A percentile compares a stretch with the other conserved stretches of the same genome.
phyloP scores from a whole-genome alignment of 1,140 invertebrate species.

The Ostrea edulis region DNA sequence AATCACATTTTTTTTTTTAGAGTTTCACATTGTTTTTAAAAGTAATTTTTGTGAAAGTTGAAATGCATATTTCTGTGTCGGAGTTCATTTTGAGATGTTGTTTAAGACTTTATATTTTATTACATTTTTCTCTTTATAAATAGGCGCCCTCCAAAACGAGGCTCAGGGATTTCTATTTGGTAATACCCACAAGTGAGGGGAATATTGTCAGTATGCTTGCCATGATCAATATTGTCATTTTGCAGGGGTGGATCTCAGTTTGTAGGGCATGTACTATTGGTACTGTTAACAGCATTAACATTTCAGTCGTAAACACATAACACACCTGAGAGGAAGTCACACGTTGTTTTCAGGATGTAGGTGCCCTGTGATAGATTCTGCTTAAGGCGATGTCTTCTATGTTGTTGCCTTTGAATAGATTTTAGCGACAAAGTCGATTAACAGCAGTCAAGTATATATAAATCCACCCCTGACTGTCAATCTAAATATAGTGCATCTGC shows the following conservation, averaged over 20 bases:
- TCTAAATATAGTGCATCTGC: background rate
- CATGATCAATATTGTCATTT: background rate
- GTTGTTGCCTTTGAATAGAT: too few species aligned
- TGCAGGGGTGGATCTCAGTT: background rate
- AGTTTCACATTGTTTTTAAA: too few species aligned
- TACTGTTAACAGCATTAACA: background rate
- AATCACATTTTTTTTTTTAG: too few species aligned
- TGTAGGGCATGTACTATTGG: background rate
- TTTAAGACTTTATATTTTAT: background rate
- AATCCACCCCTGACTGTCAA: background rate
- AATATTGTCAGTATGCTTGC: conserved; percentile 1
- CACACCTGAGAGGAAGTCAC: background rate
- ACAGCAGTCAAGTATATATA: background rate
- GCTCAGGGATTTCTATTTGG: conserved; percentile 62
- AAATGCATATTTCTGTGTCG: too few species aligned
- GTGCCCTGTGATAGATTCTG: too few species aligned
- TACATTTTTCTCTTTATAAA: conserved; percentile 33
- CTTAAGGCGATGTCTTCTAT: background rate
- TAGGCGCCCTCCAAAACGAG: conserved; percentile 61
- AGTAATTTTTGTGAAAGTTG: too few species aligned
- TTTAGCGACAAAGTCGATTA: background rate
- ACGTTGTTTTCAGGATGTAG: background rate
- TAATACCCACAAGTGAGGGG: conserved; percentile 48
- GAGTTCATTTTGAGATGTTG: too few species aligned
- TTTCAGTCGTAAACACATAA: background rate